Conservation (phyloP, 2,888 invertebrate genomes). For the Pammene fasciana region DNA sequence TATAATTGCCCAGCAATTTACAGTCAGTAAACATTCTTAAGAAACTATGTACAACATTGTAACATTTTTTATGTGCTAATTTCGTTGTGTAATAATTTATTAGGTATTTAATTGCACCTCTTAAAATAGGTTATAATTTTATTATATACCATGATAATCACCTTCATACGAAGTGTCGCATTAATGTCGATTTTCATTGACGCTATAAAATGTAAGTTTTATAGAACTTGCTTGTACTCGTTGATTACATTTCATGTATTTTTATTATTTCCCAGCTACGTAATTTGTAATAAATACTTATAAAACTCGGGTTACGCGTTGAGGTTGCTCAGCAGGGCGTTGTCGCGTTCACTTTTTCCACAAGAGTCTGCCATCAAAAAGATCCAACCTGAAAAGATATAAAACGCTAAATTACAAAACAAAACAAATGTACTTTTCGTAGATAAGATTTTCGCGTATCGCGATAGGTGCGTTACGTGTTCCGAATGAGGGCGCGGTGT, state of each 20-base stretch:
- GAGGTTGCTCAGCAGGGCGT: not conserved
- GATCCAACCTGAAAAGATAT: slow-evolving; percentile 36
- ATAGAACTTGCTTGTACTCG: slow-evolving; percentile 3
- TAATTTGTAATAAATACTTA: not conserved
- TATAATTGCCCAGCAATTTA: not conserved
- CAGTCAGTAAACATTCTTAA: not conserved
- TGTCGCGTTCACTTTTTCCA: not conserved
- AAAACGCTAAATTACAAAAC: slow-evolving; percentile 36
- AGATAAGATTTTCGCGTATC: slow-evolving; percentile 64
- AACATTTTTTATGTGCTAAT: not conserved
- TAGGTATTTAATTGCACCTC: not conserved
- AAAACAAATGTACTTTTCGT: slow-evolving; percentile 49
- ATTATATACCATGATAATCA: not conserved
- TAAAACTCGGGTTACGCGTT: not conserved
- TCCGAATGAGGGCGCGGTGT: slow-evolving; percentile 53
- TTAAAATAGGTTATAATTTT: slow-evolving; percentile 5
- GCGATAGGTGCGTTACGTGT: slow-evolving; percentile 66
- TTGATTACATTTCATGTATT: not conserved
- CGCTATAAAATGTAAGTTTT: slow-evolving; percentile 8
- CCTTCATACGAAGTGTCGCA: not conserved
- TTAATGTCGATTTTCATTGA: slow-evolving; percentile 15
- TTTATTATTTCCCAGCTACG: not conserved
- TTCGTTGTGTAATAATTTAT: not conserved
- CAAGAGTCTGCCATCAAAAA: not conserved
- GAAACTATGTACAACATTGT: not conserved